Evolutionary conservation across 1,140 invertebrate species (phyloP), one percentile per base, ranked within the genome.

Genomic region (Varroa destructor): DNA sequence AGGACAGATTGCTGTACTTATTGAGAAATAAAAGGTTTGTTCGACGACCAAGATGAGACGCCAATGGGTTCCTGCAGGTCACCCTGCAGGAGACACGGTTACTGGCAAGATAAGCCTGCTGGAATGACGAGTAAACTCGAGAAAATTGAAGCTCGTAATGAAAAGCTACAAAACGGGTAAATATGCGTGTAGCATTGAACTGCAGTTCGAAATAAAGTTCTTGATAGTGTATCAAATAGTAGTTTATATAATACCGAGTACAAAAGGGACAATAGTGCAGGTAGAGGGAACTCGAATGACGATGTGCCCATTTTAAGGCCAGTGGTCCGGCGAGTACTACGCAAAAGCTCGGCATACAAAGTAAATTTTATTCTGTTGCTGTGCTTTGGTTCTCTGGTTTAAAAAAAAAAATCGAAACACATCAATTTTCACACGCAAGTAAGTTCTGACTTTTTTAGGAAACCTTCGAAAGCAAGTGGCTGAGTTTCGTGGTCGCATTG

Each of bases 321-420:
- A 12, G 12, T 12, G 57, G 3, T 12, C 3, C 3, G 3, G 3
- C 3, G 3, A 12, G 3, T 5, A 5, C 12, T 5, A 3, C 57
- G 57, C 10, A 56, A 12, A n/a, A 56, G 55, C 55, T 56, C 55
- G 55, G n/a, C 55, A 56, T n/a, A n/a, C 55, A 56, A n/a, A 25
- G 25, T 25, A 25, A 25, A 25, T 25, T 25, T 25, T 25, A 25
- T 25, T 25, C 25, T 25, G 25, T 25, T 25, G 25, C 25, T 25
- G 25, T 25, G 25, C 25, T 25, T 25, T 25, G 25, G 25, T 25
- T 25, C 25, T 25, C 25, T 25, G 25, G 25, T 25, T 25, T 25
- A 25, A 25, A 25, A 25, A 25, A 25, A 25, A 25, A 25, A 25
- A 25, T 25, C 25, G 25, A 25, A 25, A 25, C 25, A 25, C 25